Percentiles rank a stretch among this genome's conserved stretches.
phyloP scores from a whole-genome alignment of 2,113 vertebrate species.

The Hypocryptadius cinnamomeus region DNA sequence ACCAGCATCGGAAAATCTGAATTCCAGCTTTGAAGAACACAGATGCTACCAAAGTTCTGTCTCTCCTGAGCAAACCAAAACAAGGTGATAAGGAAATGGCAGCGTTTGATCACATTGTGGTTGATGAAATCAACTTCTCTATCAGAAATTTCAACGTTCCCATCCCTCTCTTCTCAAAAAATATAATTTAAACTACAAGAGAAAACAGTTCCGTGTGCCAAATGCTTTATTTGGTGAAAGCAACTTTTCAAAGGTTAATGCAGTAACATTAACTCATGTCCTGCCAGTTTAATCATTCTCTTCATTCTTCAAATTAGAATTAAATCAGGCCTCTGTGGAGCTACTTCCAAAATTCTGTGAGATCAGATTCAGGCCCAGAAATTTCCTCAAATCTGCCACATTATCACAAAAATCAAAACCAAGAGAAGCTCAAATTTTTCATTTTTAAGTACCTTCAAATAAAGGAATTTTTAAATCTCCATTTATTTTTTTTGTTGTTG shows the following conservation, averaged over 20 bases:
- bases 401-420: background rate
- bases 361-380: background rate
- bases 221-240: background rate
- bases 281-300: background rate
- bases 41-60: background rate
- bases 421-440: accelerated
- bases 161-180: background rate
- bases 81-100: background rate
- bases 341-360: background rate
- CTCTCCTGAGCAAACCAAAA: background rate
- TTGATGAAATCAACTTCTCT: background rate
- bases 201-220: background rate
- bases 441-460: background rate
- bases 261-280: background rate
- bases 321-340: background rate
- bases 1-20: background rate
- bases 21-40: background rate
- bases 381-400: background rate
- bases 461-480: background rate
- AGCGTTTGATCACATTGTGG: background rate
- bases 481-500: no score
- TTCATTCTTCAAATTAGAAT: background rate
- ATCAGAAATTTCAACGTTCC: background rate
- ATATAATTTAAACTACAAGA: background rate
- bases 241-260: background rate